These are phyloP conservation scores for Psittacula cyanocephala DNA, from an alignment of 2,113 vertebrate genomes.

Conservation along the genomic window DNA sequence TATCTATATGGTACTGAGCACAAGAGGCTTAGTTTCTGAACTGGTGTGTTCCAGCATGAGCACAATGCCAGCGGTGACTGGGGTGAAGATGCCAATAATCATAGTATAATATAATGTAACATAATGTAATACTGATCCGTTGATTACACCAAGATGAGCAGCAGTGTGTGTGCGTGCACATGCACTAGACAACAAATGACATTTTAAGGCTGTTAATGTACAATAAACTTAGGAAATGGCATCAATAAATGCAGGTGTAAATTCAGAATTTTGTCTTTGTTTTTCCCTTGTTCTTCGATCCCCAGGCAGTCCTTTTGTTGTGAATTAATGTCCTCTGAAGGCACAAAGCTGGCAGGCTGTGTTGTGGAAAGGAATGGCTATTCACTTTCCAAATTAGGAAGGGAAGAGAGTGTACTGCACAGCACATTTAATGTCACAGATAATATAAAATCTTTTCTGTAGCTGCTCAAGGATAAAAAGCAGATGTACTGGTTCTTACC, in stretches of 20 bases:
- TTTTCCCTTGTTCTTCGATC: not conserved
- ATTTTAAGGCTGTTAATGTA: not conserved
- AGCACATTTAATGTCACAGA: not conserved
- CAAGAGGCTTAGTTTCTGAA: not conserved
- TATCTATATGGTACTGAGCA: not conserved
- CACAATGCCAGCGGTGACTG: accelerated
- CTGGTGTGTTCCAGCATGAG: not conserved
- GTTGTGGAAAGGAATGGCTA: not conserved
- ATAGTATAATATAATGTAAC: accelerated
- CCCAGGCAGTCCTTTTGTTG: not conserved
- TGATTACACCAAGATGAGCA: not conserved
- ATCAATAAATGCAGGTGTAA: not conserved
- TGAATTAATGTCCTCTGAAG: not conserved
- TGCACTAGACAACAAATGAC: not conserved
- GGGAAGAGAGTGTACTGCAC: not conserved
- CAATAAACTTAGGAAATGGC: not conserved
- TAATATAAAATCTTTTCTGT: not conserved
- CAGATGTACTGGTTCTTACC: not conserved
- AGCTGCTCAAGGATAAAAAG: not conserved
- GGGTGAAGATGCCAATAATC: not conserved
- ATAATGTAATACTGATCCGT: not conserved
- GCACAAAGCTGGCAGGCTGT: not conserved
- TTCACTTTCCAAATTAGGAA: not conserved
- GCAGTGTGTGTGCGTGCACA: not conserved
- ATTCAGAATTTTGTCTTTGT: not conserved